Evolutionary conservation across 2,888 invertebrate species (phyloP).

Genomic region (Arge pagana): DNA sequence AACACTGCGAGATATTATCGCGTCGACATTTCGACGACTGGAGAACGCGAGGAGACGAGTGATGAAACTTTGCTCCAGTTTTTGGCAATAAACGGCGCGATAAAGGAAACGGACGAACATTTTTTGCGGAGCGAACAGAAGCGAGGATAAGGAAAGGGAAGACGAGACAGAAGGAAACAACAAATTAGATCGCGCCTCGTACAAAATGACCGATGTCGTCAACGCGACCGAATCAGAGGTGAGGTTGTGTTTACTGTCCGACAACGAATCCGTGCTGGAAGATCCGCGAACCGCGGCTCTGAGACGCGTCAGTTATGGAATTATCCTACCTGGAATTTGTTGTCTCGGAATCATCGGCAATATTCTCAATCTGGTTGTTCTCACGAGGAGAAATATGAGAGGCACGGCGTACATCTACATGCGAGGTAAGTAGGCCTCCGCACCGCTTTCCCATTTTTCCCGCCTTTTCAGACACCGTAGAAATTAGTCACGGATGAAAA

Average conservation of each 20-base stretch:
- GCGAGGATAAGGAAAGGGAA: too few species aligned
- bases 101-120: neutral
- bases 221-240: conserved; percentile 33
- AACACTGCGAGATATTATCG: too few species aligned
- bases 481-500: too few species aligned
- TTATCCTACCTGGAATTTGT: conserved; percentile 72
- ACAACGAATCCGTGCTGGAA: conserved; percentile 55
- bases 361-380: conserved; percentile 75
- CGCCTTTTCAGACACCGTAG: too few species aligned
- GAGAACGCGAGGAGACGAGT: too few species aligned
- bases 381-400: conserved; percentile 77
- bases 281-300: conserved; percentile 66
- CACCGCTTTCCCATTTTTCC: too few species aligned
- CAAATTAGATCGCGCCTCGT: neutral
- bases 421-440: conserved; percentile 67
- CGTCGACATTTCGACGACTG: too few species aligned
- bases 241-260: conserved; percentile 38
- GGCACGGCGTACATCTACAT: conserved; percentile 82
- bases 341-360: conserved; percentile 77
- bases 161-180: too few species aligned
- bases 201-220: conserved; percentile 34
- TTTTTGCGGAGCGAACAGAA: neutral
- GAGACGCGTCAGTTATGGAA: conserved; percentile 68
- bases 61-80: neutral
- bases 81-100: neutral